Evolutionary conservation across 2,797 vertebrate genomes (phyloP), one percentile per base, ranked within the genome.

Genomic region (Argyrosomus regius): DNA sequence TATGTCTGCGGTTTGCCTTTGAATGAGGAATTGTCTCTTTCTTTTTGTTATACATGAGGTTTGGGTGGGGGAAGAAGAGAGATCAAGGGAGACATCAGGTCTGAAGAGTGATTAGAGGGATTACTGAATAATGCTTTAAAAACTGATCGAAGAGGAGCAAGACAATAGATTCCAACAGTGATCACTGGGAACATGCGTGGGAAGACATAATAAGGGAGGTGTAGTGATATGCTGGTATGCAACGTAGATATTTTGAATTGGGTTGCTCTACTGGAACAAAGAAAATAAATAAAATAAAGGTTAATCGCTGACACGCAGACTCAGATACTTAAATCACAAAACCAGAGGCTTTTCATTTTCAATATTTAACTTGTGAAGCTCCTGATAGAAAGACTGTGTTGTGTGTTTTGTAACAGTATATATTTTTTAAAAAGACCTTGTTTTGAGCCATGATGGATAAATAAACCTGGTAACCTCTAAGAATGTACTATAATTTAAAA

Each of bases 121-220:
- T 67, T 31, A 53, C 3, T 22, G 52, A 39, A 35, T 22, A 9
- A n/a, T 45, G 53, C 43, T 74, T 26, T 82, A 54, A 52, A 59
- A 67, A 63, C 54, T 26, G 13, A 68, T 41, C 49, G 28, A 53
- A 28, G 39, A 64, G 26, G n/a, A 57, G 6, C 0, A n/a, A 60
- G n/a, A 73, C 41, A 76, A 31, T 72, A 45, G 54, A 66, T 53
- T 52, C 54, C 85, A 81, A 56, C 31, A 41, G 7, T 66, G 57
- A 72, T 60, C 22, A 28, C 4, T 58, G 67, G 80, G 77, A 83
- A 74, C 11, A 46, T 2, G 3, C 11, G 46, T 50, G 53, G 62
- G 59, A 80, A n/a, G 58, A 72, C 53, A 81, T 75, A 26, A 66
- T 39, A 63, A 14, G 13, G 4, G 43, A 76, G 57, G 78, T 67